A percentile compares a stretch with the other conserved stretches of the same genome.
Evolutionary conservation across 2,797 vertebrate species (phyloP).

Genomic region (Anableps anableps): DNA sequence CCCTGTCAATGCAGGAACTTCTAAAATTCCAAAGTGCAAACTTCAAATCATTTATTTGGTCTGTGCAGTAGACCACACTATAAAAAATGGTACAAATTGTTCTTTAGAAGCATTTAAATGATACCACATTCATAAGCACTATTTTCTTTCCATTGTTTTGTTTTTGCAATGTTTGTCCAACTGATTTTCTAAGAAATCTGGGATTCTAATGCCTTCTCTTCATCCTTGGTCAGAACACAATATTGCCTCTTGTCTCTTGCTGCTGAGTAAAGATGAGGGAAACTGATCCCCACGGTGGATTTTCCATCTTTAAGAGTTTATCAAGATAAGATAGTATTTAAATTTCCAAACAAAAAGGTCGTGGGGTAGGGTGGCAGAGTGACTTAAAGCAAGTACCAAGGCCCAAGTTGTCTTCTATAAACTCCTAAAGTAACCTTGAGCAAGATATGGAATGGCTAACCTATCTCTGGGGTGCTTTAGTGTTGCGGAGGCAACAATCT

Average conservation of each 20-base stretch:
- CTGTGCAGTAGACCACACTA: neutral
- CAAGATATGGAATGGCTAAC: conserved; percentile 44
- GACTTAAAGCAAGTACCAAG: conserved; percentile 47
- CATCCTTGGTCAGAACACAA: neutral
- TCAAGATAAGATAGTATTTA: conserved; percentile 35
- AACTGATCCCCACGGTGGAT: conserved; percentile 24
- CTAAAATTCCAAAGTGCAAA: neutral
- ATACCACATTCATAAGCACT: neutral
- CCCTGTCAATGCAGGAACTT: neutral
- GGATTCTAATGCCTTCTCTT: neutral
- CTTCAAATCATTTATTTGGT: conserved; percentile 8
- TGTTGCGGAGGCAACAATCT: conserved; percentile 28
- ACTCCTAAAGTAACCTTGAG: conserved; percentile 60
- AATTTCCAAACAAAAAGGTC: conserved; percentile 27
- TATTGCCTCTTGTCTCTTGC: neutral
- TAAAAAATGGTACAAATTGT: conserved; percentile 1
- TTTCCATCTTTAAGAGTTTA: conserved; percentile 41
- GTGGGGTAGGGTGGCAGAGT: conserved; percentile 24
- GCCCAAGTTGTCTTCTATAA: conserved; percentile 38
- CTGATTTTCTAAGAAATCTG: neutral
- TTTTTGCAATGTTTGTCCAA: conserved; percentile 4
- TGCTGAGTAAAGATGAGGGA: conserved; percentile 9
- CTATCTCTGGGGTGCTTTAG: conserved; percentile 47
- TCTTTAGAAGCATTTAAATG: neutral
- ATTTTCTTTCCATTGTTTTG: neutral